These are phyloP conservation scores for Thecophora atra DNA, from an alignment of 2,888 invertebrate species.

Conservation along the genomic window DNA sequence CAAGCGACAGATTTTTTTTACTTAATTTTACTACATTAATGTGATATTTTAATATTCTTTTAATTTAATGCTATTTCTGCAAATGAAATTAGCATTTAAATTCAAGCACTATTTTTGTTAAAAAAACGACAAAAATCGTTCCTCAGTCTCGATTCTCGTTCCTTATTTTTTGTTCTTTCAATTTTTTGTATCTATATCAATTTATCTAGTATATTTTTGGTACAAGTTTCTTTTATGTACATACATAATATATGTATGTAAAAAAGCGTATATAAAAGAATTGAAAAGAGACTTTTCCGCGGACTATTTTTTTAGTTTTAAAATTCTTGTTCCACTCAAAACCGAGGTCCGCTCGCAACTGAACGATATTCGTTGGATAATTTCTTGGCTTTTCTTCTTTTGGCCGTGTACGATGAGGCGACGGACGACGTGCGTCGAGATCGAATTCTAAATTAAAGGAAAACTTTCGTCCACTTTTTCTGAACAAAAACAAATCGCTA, in stretches of 20 bases:
- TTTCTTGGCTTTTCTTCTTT: constrained; percentile 41
- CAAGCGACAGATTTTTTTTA: too few relatives aligned
- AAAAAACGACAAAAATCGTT: constrained; percentile 43
- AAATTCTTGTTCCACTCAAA: constrained; percentile 66
- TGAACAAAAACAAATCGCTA: constrained; percentile 6
- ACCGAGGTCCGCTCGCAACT: constrained; percentile 68
- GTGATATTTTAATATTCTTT: constrained; percentile 37
- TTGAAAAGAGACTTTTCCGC: constrained; percentile 61
- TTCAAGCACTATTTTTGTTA: constrained; percentile 54
- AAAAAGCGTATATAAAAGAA: constrained; percentile 35
- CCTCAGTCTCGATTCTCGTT: too few relatives aligned
- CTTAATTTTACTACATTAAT: neutral
- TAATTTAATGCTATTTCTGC: constrained; percentile 34
- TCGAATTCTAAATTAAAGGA: constrained; percentile 33
- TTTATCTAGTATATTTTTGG: constrained; percentile 53
- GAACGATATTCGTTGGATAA: constrained; percentile 54
- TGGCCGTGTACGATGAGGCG: neutral
- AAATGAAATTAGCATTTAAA: constrained; percentile 24
- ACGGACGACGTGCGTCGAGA: constrained; percentile 20
- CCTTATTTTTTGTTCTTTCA: constrained; percentile 40
- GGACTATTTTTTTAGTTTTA: constrained; percentile 61
- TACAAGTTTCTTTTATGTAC: constrained; percentile 46
- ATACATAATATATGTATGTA: constrained; percentile 38
- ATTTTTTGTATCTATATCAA: constrained; percentile 48
- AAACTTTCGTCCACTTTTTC: constrained; percentile 5